Base-by-base conservation (phyloP, 1,140 invertebrate species). In the Gryllus bimaculatus region DNA sequence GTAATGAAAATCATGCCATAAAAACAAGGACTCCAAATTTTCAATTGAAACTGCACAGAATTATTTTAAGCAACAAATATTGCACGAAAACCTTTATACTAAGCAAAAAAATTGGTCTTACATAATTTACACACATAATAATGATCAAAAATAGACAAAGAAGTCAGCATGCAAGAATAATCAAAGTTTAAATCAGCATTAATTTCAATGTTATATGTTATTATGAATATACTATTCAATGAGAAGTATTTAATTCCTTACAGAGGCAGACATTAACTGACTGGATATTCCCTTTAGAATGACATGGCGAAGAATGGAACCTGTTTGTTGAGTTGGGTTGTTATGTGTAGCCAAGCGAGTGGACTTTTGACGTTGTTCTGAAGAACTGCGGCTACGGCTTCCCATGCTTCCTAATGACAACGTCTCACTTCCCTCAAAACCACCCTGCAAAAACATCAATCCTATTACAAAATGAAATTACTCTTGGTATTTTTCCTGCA, bases 231-330 rank as follows among this genome's bases (percentile, higher is more conserved):
- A 66, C 54, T 66, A 18, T 66, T 66, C 54, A 66, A 39, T 39
- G 26, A 39, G 26, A 39, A 39, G 26, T 39, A 39, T 39, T 39
- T 66, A 66, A 66, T 13, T 13, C 18, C 76, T 77, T 47, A 77
- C 76, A 48, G 47, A 77, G 12, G 76, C 76, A 20, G 76, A 77
- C 20, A 20, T 48, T 49, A 97, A 88, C 86, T 96, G 95, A 39
- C 93, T 89, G n/a, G 95, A 94, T 54, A 96, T 91, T 81, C 93
- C 93, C 87, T 95, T 93, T 15, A 97, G 86, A 75, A 94, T 90
- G 47, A 93, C 91, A 85, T 96, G 94, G 75, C 93, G 90, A 80
- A 96, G 86, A 80, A 96, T 92, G 54, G 92, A 92, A 76, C 92
- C 91, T 81, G 89, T 88, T 18, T 85, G 84, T 80, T 84, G 86